phyloP scores from a whole-genome alignment of 2,888 invertebrate species.

The Syrphus vitripennis region DNA sequence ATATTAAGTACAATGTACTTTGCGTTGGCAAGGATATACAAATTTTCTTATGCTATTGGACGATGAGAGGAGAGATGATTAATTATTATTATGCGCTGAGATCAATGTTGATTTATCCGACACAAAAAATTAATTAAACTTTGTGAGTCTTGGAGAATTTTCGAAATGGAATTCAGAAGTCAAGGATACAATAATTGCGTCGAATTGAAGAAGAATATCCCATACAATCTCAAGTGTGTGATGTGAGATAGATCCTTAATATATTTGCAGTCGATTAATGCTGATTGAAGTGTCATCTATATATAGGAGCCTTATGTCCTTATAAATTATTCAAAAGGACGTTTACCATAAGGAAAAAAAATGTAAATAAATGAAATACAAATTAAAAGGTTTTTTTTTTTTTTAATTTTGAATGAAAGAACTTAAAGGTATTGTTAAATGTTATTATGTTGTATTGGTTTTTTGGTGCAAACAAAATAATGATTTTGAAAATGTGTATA shows the following conservation, averaged over 20 bases:
- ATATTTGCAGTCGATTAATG: background rate
- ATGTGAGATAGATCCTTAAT: background rate
- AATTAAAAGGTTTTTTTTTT: background rate
- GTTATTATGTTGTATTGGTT: constrained; percentile 6
- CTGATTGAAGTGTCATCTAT: constrained; percentile 15
- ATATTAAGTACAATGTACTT: background rate
- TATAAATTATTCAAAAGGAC: background rate
- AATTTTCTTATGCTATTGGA: background rate
- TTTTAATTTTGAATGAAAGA: background rate
- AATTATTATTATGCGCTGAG: constrained; percentile 18
- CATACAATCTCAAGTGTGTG: background rate
- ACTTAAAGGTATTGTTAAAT: background rate
- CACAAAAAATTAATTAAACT: background rate
- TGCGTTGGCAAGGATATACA: background rate
- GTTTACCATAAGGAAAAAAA: background rate
- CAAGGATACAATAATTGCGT: constrained; percentile 11
- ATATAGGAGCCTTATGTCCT: background rate
- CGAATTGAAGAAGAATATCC: background rate
- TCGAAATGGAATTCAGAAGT: constrained; percentile 2
- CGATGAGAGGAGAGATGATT: constrained; percentile 1
- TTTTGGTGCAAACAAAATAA: background rate
- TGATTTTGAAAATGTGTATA: background rate
- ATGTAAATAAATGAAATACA: background rate
- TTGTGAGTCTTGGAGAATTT: background rate
- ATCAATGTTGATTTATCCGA: constrained; percentile 15